Percentiles rank a stretch among this genome's conserved stretches.
Conservation (phyloP, 2,888 invertebrate genomes). For the Meteorus cinctellus region DNA sequence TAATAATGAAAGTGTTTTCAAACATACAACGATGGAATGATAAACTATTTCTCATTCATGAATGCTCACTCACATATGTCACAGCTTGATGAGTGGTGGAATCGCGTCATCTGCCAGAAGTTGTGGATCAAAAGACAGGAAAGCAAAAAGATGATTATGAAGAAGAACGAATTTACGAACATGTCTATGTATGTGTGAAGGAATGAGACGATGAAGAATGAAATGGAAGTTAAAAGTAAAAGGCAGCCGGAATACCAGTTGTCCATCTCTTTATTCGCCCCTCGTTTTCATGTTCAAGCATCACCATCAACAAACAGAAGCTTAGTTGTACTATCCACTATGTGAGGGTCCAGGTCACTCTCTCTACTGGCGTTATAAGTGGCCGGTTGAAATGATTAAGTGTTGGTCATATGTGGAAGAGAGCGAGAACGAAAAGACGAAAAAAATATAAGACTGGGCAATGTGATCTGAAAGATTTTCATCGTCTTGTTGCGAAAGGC, state of each 20-base stretch:
- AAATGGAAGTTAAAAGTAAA: not conserved
- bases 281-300: slow-evolving; percentile 34
- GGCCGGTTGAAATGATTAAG: slow-evolving; percentile 23
- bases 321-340: slow-evolving; percentile 43
- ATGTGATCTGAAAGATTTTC: too few species aligned
- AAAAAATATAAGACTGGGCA: too few species aligned
- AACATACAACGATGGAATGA: not conserved
- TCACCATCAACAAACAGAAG: slow-evolving; percentile 50
- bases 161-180: not conserved
- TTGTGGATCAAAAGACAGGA: not conserved
- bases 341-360: slow-evolving; percentile 27
- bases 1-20: not conserved
- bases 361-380: slow-evolving; percentile 39
- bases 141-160: not conserved
- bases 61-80: not conserved
- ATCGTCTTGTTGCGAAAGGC: too few species aligned
- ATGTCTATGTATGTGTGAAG: not conserved
- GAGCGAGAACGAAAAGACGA: too few species aligned
- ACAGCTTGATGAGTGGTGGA: slow-evolving; percentile 2
- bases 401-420: slow-evolving; percentile 11
- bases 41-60: slow-evolving; percentile 1
- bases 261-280: slow-evolving; percentile 4
- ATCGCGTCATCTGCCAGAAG: slow-evolving; percentile 13
- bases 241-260: not conserved
- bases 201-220: slow-evolving; percentile 15